Evolutionary conservation across 2,113 vertebrate genomes (phyloP).

Genomic region (Stigmatopora argus): DNA sequence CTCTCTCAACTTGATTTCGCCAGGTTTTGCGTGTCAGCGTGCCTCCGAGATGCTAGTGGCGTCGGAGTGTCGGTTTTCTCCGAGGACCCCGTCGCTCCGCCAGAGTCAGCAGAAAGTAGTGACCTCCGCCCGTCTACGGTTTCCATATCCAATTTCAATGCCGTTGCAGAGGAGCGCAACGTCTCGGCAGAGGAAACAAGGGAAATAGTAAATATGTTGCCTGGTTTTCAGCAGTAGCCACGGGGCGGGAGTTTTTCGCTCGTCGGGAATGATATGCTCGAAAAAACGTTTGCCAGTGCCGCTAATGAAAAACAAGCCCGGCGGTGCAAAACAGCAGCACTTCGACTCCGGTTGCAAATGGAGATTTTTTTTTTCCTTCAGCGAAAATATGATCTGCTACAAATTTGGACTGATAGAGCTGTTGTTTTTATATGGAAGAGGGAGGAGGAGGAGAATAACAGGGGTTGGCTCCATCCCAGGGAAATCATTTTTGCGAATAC

Average conservation of each 20-base stretch:
- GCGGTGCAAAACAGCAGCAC: conserved; percentile 13
- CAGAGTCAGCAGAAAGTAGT: conserved; percentile 53
- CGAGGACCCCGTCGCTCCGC: conserved; percentile 32
- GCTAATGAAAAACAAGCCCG: conserved; percentile 24
- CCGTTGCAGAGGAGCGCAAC: conserved; percentile 42
- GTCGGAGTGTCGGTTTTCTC: conserved; percentile 40
- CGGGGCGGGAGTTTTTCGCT: conserved; percentile 5
- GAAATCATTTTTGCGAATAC: background rate
- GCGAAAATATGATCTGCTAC: background rate
- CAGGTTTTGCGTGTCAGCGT: conserved; percentile 18
- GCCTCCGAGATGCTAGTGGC: conserved; percentile 11
- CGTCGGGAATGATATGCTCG: conserved; percentile 6
- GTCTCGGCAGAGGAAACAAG: conserved; percentile 42
- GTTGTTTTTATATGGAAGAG: background rate
- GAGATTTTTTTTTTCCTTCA: background rate
- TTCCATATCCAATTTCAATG: conserved; percentile 60
- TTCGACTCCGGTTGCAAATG: conserved; percentile 5
- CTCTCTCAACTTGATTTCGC: background rate
- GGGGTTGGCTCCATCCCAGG: background rate
- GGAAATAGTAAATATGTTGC: conserved; percentile 37
- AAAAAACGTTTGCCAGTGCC: conserved; percentile 13
- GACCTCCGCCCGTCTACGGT: conserved; percentile 41
- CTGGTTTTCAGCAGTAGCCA: conserved; percentile 6
- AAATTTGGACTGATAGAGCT: background rate
- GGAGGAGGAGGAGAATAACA: background rate